phyloP scores from a whole-genome alignment of 2,888 invertebrate genomes.

The Epicampocera succincta region DNA sequence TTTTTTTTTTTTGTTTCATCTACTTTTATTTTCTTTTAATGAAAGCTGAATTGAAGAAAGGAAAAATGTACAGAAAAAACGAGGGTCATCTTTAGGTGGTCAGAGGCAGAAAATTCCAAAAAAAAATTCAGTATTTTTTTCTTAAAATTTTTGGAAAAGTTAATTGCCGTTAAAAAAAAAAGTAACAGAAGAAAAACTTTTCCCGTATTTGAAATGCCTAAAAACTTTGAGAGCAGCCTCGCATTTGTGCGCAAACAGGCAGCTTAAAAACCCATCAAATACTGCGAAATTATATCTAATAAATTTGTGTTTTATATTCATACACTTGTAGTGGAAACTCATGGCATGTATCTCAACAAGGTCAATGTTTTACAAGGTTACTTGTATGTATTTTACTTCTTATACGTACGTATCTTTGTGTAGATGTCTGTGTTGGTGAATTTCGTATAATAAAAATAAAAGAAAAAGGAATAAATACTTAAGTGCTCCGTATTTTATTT shows the following conservation, averaged over 20 bases:
- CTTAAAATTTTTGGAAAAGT: no score
- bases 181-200: no score
- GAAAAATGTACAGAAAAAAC: background rate
- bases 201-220: no score
- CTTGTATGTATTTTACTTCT: slow-evolving; percentile 8
- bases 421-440: background rate
- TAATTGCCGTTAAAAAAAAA: no score
- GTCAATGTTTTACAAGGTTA: slow-evolving; percentile 64
- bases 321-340: background rate
- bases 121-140: no score
- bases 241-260: no score
- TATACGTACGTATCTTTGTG: no score
- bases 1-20: slow-evolving; percentile 6
- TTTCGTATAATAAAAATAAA: background rate
- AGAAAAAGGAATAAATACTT: slow-evolving; percentile 18
- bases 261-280: background rate
- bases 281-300: slow-evolving; percentile 24
- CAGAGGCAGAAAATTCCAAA: no score
- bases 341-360: slow-evolving; percentile 41
- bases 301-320: slow-evolving; percentile 31
- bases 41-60: slow-evolving; percentile 16
- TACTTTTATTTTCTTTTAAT: background rate
- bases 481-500: slow-evolving; percentile 46
- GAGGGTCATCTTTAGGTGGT: background rate
- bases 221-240: no score